Evolutionary conservation across 2,113 vertebrate species (phyloP).

Genomic region (Podarcis raffonei): DNA sequence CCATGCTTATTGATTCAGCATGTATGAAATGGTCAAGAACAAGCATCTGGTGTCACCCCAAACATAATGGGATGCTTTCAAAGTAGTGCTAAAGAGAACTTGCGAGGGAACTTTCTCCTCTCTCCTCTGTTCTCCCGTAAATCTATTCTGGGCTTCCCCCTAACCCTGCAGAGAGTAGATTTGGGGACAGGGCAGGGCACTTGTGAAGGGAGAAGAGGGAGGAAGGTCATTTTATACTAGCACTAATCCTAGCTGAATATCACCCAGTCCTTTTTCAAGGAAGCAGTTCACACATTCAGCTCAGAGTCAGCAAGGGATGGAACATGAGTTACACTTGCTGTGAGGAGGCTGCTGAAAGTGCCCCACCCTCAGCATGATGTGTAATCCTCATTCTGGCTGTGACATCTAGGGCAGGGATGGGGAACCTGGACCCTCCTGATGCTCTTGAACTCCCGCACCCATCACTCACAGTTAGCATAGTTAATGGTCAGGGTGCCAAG

Average conservation of each 20-base stretch:
- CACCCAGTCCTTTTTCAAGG: not conserved
- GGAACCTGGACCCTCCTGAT: not conserved
- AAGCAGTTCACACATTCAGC: not conserved
- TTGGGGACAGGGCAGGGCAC: not conserved
- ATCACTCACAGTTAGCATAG: too few relatives aligned
- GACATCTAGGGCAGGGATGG: not conserved
- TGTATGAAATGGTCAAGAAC: not conserved
- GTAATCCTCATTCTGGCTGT: not conserved
- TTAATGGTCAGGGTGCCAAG: not conserved
- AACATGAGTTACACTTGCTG: not conserved
- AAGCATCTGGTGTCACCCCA: not conserved
- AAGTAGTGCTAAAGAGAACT: too few relatives aligned
- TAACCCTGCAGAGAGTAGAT: too few relatives aligned
- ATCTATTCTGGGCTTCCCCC: too few relatives aligned
- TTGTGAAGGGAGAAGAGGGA: not conserved
- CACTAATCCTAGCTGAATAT: not conserved
- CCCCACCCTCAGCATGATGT: too few relatives aligned
- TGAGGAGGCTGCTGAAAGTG: not conserved
- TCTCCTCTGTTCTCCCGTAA: too few relatives aligned
- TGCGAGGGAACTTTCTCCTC: too few relatives aligned
- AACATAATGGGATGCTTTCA: too few relatives aligned
- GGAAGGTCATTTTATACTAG: too few relatives aligned
- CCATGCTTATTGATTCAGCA: not conserved
- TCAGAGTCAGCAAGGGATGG: not conserved
- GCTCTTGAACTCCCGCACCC: not conserved